Evolutionary conservation across 2,113 vertebrate species (phyloP).

Genomic region (Thalassarche chlororhynchos): DNA sequence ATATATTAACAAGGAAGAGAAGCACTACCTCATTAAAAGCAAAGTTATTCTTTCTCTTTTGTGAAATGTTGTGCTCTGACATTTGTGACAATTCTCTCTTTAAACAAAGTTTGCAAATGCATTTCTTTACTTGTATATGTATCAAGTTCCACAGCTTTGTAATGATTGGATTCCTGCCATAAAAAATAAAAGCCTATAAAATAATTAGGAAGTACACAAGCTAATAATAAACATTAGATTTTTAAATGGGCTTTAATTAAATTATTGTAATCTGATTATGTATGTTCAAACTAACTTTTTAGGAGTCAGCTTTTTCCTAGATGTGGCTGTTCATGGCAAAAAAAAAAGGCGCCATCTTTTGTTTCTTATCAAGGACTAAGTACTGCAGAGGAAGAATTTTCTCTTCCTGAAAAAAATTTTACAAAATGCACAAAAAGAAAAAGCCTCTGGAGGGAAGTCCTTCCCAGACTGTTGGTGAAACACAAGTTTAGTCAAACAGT

Average conservation of each 20-base stretch:
- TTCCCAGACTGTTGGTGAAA: neutral
- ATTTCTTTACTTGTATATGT: conserved; percentile 24
- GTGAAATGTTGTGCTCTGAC: conserved; percentile 28
- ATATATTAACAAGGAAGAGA: conserved; percentile 11
- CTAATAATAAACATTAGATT: conserved; percentile 71
- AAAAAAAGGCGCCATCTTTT: neutral
- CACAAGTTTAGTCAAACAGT: neutral
- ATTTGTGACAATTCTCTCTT: conserved; percentile 56
- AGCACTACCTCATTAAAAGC: conserved; percentile 30
- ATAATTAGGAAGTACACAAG: conserved; percentile 71
- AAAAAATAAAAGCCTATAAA: conserved; percentile 60
- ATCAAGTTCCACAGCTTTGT: conserved; percentile 26
- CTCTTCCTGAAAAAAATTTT: neutral
- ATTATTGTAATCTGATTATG: conserved; percentile 74
- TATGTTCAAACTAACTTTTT: conserved; percentile 48
- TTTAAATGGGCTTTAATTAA: conserved; percentile 70
- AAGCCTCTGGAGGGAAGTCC: neutral
- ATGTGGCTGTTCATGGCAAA: neutral
- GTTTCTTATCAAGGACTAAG: neutral
- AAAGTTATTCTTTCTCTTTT: conserved; percentile 6
- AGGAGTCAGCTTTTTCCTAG: neutral
- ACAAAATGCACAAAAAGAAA: neutral
- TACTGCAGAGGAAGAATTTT: neutral
- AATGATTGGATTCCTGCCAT: conserved; percentile 43
- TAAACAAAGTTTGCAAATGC: conserved; percentile 42